Base-by-base conservation (phyloP, 2,888 invertebrate genomes). In the Ectemnius cavifrons region DNA sequence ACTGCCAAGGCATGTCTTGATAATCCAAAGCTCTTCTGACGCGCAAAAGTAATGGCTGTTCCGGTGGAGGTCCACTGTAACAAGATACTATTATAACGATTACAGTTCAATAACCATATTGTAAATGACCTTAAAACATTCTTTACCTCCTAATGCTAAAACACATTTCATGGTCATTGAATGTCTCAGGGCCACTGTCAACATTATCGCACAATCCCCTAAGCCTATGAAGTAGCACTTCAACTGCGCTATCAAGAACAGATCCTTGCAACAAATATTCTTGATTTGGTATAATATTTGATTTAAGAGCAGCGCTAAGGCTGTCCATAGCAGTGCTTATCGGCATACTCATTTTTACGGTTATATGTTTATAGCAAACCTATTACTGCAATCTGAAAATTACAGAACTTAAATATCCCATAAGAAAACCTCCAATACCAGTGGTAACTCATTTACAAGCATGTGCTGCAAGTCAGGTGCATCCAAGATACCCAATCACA, bases 221-320 rank as follows among this genome's bases (percentile, higher is more conserved):
- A 14, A 99, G 92, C 73, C 92, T 91, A 89, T 99, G 98, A 14
- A 98, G 92, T 37, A 99, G 92, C 20, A 98, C 96, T 89, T 98
- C 98, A 6, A 98, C 97, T 45, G 97, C 96, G 16, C 95, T 95
- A 90, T 99, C 98, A 71, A 98, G 91, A 23, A 99, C 97, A 16
- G 98, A 98, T 3, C 98, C 98, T 93, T 98, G 96, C 3, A 99
- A 92, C 66, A 98, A 92, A 89, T 98, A 98, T 92, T 98, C 98
- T 89, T 98, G 97, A 89, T 97, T 97, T 0, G 98, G 97, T 64
- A 98, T 95, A 66, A 97, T 97, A 84, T 97, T 96, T 49, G 95
- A 95, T 87, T 95, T 96, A 37, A 97, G 87, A 3, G 97, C 97
- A 82, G 96, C 95, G 28, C 94, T 94, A 75, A 97, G 91, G 58